A percentile compares a stretch with the other conserved stretches of the same genome.
phyloP scores from a whole-genome alignment of 2,797 vertebrate species.

The Chelon labrosus region DNA sequence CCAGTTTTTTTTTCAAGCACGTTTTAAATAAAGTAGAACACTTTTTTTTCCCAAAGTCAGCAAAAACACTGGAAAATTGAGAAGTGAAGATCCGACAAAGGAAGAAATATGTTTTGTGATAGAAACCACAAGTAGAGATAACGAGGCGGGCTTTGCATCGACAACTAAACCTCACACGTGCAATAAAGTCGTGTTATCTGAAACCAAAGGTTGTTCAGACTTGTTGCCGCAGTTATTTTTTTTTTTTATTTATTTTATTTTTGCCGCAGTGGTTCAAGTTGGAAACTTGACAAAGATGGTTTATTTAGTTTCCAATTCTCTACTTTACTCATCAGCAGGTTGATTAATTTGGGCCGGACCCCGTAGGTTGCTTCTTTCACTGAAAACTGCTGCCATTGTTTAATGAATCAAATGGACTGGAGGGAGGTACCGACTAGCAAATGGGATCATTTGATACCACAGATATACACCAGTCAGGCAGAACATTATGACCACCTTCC shows the following conservation, averaged over 20 bases:
- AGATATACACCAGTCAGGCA: no score
- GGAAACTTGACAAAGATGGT: background rate
- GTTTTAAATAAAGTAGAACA: no score
- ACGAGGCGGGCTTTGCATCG: background rate
- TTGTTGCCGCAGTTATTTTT: background rate
- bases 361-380: background rate
- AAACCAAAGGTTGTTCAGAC: background rate
- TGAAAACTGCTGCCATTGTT: background rate
- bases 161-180: background rate
- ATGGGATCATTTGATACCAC: no score
- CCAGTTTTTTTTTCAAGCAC: no score
- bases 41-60: no score
- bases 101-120: slow-evolving; percentile 14
- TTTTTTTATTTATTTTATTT: background rate
- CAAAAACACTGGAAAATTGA: background rate
- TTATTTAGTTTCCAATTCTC: background rate
- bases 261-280: background rate
- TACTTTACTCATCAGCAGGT: background rate
- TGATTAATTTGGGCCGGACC: background rate
- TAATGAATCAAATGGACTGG: no score
- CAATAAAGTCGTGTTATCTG: background rate
- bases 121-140: background rate
- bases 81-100: slow-evolving; percentile 14
- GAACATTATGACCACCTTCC: no score
- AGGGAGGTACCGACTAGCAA: no score